Evolutionary conservation across 2,888 invertebrate genomes (phyloP), one percentile per base, ranked within the genome.

Genomic region (Calameuta filiformis): DNA sequence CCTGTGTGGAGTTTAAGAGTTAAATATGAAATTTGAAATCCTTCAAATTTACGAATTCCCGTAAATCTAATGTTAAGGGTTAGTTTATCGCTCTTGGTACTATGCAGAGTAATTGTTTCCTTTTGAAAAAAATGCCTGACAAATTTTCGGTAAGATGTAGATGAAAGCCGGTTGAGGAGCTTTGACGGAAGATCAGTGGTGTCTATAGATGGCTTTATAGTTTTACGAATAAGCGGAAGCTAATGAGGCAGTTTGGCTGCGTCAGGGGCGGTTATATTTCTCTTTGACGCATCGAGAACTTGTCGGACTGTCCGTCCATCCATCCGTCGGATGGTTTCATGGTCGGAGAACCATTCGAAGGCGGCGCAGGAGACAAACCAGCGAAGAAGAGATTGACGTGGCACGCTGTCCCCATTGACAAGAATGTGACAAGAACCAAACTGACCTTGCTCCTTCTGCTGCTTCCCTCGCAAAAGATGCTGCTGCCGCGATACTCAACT

Each of bases 341-440:
- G 85, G 84, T 81, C 82, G 80, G 78, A 78, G 81, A 40, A 73
- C 31, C 73, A 76, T 73, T 35, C 31, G 75, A 81, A 79, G 79
- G 73, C 79, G 76, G 80, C 73, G 76, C 73, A 75, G 79, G 76
- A 79, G 76, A 82, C 79, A 78, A 68, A 81, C 83, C 84, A 87
- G 89, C 87, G 88, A 86, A 83, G 85, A 86, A 84, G 88, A 90
- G 91, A 91, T 91, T 91, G 91, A 91, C 91, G 90, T 88, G 89
- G 89, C 89, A 89, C 89, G 89, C 89, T 90, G 89, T 89, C 87
- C 87, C 82, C 83, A 86, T 90, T 91, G 91, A 91, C 91, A 91
- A 91, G 91, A 91, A 91, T 91, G 91, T 90, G 91, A 91, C 91
- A 90, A 88, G 90, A 88, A 89, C 88, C 86, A 86, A 87, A 85